phyloP scores from a whole-genome alignment of 1,140 invertebrate genomes.

The Drosophila seguyi region DNA sequence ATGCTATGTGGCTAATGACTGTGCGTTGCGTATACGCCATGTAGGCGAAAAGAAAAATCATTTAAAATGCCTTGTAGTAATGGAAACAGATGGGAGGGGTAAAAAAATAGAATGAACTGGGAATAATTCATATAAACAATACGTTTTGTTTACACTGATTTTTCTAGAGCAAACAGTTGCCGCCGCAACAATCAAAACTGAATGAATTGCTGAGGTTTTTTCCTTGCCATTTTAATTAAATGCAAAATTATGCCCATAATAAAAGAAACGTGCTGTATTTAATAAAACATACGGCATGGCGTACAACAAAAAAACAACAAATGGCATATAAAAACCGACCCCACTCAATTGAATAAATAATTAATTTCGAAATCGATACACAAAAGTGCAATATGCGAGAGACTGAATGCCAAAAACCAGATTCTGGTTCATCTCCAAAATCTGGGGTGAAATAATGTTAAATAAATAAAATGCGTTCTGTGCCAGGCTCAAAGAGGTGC shows the following conservation, averaged over 20 bases:
- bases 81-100: background rate
- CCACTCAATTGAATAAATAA: constrained; percentile 36
- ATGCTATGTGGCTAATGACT: constrained; percentile 36
- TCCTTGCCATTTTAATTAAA: constrained; percentile 33
- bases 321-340: constrained; percentile 13
- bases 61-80: background rate
- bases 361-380: constrained; percentile 15
- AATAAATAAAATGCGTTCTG: constrained; percentile 10
- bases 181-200: constrained; percentile 29
- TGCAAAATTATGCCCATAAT: constrained; percentile 54
- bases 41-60: constrained; percentile 7
- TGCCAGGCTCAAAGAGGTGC: constrained; percentile 37
- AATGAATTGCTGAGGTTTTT: constrained; percentile 39
- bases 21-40: constrained; percentile 46
- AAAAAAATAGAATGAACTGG: constrained; percentile 1
- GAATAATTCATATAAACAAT: constrained; percentile 30
- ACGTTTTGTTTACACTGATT: constrained; percentile 27
- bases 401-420: constrained; percentile 18
- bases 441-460: constrained; percentile 3
- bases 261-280: constrained; percentile 45
- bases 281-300: constrained; percentile 8
- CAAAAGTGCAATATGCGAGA: constrained; percentile 29
- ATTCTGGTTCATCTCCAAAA: constrained; percentile 12
- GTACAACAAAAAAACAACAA: constrained; percentile 7
- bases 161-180: constrained; percentile 37